phyloP scores from a whole-genome alignment of 2,113 vertebrate species.

The Myiozetetes cayanensis region DNA sequence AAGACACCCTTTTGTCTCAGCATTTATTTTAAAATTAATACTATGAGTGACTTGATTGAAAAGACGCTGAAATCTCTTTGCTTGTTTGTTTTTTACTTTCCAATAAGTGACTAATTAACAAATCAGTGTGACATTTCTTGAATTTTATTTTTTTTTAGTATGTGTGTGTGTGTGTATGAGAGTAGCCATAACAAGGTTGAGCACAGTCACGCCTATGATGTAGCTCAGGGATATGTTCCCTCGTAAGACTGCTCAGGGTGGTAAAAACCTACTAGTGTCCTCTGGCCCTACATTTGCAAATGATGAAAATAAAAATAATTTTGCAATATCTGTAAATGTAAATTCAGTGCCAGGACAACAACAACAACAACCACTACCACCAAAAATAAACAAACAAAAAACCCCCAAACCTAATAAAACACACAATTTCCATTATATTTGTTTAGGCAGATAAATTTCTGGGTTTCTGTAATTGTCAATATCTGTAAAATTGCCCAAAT shows the following conservation, averaged over 20 bases:
- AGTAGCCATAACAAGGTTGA: neutral
- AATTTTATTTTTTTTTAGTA: neutral
- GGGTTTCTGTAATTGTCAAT: neutral
- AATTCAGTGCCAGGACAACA: neutral
- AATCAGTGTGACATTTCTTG: neutral
- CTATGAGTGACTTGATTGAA: neutral
- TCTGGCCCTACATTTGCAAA: neutral
- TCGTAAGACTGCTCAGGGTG: neutral
- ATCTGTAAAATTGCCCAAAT: neutral
- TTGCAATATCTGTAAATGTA: neutral
- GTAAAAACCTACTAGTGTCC: neutral
- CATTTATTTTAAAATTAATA: neutral
- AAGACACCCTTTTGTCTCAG: neutral
- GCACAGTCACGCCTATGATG: neutral
- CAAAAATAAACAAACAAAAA: neutral
- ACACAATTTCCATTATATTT: neutral
- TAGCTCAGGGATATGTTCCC: too few relatives aligned
- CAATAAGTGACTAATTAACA: neutral
- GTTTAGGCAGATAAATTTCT: neutral
- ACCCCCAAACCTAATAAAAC: neutral
- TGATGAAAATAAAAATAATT: neutral
- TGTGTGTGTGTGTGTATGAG: neutral
- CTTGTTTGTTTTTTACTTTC: neutral
- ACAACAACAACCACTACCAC: neutral
- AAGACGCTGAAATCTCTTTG: neutral